Base-by-base conservation (phyloP, 1,140 invertebrate genomes). In the Panagrolaimus sp. region DNA sequence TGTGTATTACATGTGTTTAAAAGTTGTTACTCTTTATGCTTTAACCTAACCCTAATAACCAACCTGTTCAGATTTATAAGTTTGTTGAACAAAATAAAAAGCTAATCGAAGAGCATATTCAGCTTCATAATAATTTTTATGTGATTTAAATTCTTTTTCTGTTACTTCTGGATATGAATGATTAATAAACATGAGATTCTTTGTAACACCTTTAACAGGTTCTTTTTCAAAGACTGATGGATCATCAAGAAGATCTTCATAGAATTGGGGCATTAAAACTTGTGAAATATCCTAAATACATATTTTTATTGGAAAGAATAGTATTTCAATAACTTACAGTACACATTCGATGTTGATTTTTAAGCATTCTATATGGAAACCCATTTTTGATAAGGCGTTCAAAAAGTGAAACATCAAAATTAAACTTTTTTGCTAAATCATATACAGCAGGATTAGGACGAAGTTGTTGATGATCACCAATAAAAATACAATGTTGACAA, bases 271-370 rank as follows among this genome's bases (percentile, higher is more conserved):
- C 31, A 87, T 74, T 44, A 82, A 63, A 9, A 16, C 20, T 20
- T 77, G 45, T 0, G 85, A 78, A 51, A 87, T 85, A 47, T 84
- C 81, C 14, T 84, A 80, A 38, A 65, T 83, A 7, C 31, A 38
- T 38, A 38, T 38, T 38, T 38, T 4, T 2, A 38, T 4, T 38
- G 2, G 7, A 38, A 38, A 7, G 2, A 38, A 7, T 38, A 7
- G 2, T 4, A 2, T 4, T 38, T 4, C 2, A 38, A 38, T 7
- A 4, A 38, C 31, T 38, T 38, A 38, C 31, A 38, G 31, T 38
- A 38, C 31, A 66, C 85, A 86, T 86, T 38, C 85, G 71, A 73
- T 86, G 85, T 67, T 86, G 85, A 14, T 71, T 75, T 62, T 74
- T 38, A 0, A 86, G 78, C 13, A 73, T 78, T 23, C 75, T 70